These are phyloP conservation scores for Datnioides undecimradiatus DNA, from an alignment of 2,113 vertebrate genomes.

Conservation along the genomic window DNA sequence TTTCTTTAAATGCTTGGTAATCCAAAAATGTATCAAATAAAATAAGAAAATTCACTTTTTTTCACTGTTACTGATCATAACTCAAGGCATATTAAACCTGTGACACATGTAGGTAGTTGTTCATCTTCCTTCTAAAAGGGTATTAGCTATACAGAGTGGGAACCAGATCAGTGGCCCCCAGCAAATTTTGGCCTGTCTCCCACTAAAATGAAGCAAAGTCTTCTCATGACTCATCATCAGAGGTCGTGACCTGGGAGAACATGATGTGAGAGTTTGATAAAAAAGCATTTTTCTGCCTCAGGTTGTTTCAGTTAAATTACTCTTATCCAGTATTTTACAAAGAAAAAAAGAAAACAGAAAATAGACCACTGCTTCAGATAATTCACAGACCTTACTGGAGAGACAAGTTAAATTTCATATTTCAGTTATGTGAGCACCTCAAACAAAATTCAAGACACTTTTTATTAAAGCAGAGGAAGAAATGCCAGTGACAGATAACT, in stretches of 20 bases:
- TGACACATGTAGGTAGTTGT: background rate
- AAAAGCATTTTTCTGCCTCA: background rate
- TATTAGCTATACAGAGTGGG: background rate
- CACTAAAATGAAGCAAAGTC: background rate
- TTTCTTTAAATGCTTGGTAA: background rate
- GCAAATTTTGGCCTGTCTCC: background rate
- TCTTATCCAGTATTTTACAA: background rate
- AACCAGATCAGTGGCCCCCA: background rate
- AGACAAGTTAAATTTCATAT: constrained; percentile 2
- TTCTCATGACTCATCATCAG: background rate
- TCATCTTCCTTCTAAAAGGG: background rate
- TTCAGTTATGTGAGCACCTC: background rate
- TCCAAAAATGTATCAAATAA: background rate
- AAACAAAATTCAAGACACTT: background rate
- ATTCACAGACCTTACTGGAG: background rate
- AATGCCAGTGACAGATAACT: background rate
- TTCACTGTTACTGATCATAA: background rate
- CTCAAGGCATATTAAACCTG: background rate
- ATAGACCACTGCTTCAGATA: background rate
- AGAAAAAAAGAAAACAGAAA: background rate
- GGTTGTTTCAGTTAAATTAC: background rate
- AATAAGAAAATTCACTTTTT: background rate
- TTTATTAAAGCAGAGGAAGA: background rate
- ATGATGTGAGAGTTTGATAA: background rate
- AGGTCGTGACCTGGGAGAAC: background rate